Base-by-base conservation (phyloP, 1,140 invertebrate genomes). In the Pachyrhynchus sulphureomaculatus region DNA sequence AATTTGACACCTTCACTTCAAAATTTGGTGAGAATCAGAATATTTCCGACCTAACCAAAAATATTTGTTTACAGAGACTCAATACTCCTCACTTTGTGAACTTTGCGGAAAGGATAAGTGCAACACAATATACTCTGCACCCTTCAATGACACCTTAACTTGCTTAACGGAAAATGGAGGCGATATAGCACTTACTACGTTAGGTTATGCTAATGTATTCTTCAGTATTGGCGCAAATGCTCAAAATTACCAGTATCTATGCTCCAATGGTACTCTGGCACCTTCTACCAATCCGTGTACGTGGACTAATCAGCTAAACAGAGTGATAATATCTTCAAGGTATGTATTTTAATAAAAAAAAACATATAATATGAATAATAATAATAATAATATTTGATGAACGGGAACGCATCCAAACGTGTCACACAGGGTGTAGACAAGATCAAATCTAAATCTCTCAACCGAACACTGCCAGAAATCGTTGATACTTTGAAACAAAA, bases 291-390 rank as follows among this genome's bases (percentile, higher is more conserved):
- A 64, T 56, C 82, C 83, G 8, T 87, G 85, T 66, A 64, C 78
- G 13, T 84, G 86, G 81, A 75, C 84, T 1, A 76, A 75, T 29
- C 83, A 86, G 69, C 83, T 83, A 4, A 84, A 84, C 80, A 72
- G 75, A 10, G 72, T 79, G 0, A 66, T 87, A 2, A 73, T 84
- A 0, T 75, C 80, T n/a, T 76, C 73, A 61, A 78, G 72, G 84
- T 85, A 75, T 77, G 78, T 75, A 39, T 34, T 36, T 17, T 49
- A 29, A n/a, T n/a, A n/a, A n/a, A n/a, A n/a, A n/a, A n/a, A n/a
- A n/a, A n/a, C n/a, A n/a, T n/a, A n/a, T n/a, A n/a, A n/a, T n/a
- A n/a, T n/a, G n/a, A n/a, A n/a, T n/a, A n/a, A n/a, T n/a, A n/a
- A n/a, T n/a, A n/a, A n/a, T n/a, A n/a, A n/a, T n/a, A n/a, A n/a